Conservation (phyloP, 2,113 vertebrate species). For the Calypte anna region DNA sequence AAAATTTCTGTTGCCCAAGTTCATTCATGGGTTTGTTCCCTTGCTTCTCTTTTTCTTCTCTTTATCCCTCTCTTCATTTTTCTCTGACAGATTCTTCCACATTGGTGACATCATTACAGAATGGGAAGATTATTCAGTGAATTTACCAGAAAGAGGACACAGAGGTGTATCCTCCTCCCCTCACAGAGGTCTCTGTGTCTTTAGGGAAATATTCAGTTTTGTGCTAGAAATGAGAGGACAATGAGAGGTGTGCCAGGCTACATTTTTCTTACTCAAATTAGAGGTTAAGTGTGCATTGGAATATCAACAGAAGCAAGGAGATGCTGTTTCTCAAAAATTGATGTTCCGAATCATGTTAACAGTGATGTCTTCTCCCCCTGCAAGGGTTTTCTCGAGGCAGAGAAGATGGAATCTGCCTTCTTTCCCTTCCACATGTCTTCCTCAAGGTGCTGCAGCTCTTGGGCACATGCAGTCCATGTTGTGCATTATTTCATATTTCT, state of each 20-base stretch:
- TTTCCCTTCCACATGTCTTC: background rate
- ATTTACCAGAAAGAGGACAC: background rate
- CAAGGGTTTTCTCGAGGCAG: background rate
- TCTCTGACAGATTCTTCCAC: background rate
- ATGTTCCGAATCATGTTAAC: background rate
- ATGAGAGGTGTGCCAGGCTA: background rate
- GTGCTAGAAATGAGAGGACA: background rate
- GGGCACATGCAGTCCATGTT: background rate
- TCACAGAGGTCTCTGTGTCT: background rate
- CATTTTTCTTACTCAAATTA: background rate
- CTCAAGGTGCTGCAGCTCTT: background rate
- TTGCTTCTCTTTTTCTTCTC: background rate
- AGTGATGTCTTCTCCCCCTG: background rate
- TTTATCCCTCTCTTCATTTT: background rate
- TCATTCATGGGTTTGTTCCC: background rate
- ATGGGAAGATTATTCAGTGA: background rate
- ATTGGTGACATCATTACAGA: background rate
- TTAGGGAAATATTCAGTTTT: background rate
- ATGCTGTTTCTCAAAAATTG: background rate
- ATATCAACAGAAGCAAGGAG: background rate
- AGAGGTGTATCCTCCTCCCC: background rate
- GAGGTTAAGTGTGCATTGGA: background rate
- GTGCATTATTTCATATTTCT: background rate
- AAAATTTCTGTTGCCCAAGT: fast-evolving
- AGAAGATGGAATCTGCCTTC: background rate